Percentiles rank a stretch among this genome's conserved stretches.
Evolutionary conservation across 2,113 vertebrate genomes (phyloP).

Genomic region (Chaenocephalus aceratus): DNA sequence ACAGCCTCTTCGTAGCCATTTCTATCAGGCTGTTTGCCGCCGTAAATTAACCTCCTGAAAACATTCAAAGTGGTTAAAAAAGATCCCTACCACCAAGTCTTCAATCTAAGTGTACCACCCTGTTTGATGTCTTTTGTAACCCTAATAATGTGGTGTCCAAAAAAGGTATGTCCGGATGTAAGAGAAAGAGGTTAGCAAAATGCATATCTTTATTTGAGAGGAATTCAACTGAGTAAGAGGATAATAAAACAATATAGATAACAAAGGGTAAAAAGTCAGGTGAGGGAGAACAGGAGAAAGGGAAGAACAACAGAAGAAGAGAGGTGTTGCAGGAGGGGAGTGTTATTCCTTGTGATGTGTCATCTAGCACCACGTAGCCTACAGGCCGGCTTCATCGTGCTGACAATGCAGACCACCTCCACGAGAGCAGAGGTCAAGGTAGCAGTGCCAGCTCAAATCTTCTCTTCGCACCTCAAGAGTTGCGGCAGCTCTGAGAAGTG

Average conservation of each 20-base stretch:
- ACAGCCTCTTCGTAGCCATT: no score
- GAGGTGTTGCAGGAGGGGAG: slow-evolving; percentile 27
- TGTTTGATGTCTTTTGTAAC: background rate
- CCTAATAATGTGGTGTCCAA: background rate
- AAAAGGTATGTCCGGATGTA: background rate
- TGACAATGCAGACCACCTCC: slow-evolving; percentile 54
- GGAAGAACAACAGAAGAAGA: background rate
- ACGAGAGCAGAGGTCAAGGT: slow-evolving; percentile 46
- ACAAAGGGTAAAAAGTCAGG: background rate
- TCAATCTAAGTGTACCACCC: background rate
- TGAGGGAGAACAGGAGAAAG: background rate
- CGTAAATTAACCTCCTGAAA: no score
- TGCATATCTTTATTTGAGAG: background rate
- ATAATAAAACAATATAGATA: background rate
- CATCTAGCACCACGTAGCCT: slow-evolving; percentile 36
- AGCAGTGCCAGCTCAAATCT: slow-evolving; percentile 60
- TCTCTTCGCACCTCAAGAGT: slow-evolving; percentile 44
- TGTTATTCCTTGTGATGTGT: slow-evolving; percentile 56
- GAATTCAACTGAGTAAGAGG: background rate
- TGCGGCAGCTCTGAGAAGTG: slow-evolving; percentile 6
- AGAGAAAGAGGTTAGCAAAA: background rate
- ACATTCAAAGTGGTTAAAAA: no score
- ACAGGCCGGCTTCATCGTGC: slow-evolving; percentile 39
- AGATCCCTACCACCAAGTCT: no score
- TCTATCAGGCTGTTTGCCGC: no score